phyloP scores from a whole-genome alignment of 2,888 invertebrate genomes.

The Polietes domitor region DNA sequence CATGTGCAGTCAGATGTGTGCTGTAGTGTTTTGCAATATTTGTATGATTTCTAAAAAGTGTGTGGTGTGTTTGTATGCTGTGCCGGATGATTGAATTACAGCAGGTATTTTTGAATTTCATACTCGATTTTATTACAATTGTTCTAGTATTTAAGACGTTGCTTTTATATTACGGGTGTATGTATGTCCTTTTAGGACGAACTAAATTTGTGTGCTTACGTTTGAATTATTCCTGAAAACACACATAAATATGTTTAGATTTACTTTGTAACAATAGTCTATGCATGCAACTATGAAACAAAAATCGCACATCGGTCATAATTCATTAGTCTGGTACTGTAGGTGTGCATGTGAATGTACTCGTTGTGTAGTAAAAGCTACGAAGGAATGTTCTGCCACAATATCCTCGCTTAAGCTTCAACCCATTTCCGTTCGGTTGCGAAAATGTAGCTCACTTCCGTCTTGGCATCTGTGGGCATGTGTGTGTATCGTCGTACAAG shows the following conservation, averaged over 20 bases:
- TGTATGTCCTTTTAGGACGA: too few relatives aligned
- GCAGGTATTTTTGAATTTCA: too few relatives aligned
- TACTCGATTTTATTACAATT: too few relatives aligned
- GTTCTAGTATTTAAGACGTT: too few relatives aligned
- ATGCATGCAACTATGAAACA: too few relatives aligned
- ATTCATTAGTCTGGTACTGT: too few relatives aligned
- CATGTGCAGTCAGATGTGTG: not conserved
- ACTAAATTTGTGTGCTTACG: too few relatives aligned
- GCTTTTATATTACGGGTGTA: not conserved
- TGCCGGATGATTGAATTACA: too few relatives aligned
- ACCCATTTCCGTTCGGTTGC: constrained; percentile 60
- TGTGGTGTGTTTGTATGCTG: constrained; percentile 1
- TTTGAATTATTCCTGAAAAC: too few relatives aligned
- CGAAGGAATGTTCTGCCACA: constrained; percentile 45
- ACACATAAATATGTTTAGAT: too few relatives aligned
- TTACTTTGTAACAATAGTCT: too few relatives aligned
- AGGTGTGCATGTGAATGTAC: not conserved
- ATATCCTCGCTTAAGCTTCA: constrained; percentile 62
- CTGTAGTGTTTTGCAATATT: constrained; percentile 14
- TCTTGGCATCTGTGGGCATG: constrained; percentile 62
- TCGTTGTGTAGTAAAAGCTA: not conserved
- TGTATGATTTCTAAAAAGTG: not conserved
- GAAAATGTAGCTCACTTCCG: constrained; percentile 64
- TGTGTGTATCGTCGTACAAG: constrained; percentile 47
- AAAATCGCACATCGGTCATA: too few relatives aligned